Conservation (phyloP, 1,140 invertebrate genomes). For the Archegozetes longisetosus region DNA sequence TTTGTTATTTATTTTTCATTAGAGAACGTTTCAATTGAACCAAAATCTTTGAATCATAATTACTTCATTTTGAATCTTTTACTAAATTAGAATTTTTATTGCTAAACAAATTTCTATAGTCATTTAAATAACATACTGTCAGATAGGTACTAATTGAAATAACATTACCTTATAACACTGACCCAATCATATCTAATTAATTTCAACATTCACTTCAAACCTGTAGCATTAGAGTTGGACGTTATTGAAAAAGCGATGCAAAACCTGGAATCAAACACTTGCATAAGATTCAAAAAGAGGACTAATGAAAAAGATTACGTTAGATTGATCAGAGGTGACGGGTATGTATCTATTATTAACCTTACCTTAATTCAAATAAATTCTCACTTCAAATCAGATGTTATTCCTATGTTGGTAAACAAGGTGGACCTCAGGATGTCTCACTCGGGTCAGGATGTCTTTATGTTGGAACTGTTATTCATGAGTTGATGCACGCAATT, state of each 20-base stretch:
- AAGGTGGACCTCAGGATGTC: background rate
- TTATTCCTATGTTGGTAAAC: background rate
- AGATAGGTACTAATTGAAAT: too few species aligned
- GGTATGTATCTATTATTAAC: slow-evolving; percentile 17
- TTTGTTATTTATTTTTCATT: too few species aligned
- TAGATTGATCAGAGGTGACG: slow-evolving; percentile 25
- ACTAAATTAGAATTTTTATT: too few species aligned
- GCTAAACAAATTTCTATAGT: too few species aligned
- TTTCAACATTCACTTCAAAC: too few species aligned
- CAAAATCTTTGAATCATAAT: too few species aligned
- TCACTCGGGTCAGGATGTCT: slow-evolving; percentile 19
- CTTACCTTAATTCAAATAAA: background rate
- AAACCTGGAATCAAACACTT: slow-evolving; percentile 29
- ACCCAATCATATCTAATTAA: too few species aligned
- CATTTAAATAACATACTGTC: too few species aligned
- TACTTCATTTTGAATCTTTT: too few species aligned
- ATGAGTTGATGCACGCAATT: slow-evolving; percentile 29
- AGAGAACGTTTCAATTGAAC: too few species aligned
- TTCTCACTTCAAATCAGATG: too few species aligned
- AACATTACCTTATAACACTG: too few species aligned
- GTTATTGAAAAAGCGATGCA: slow-evolving; percentile 23
- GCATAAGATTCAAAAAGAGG: slow-evolving; percentile 29
- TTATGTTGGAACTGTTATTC: slow-evolving; percentile 23
- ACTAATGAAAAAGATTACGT: slow-evolving; percentile 29
- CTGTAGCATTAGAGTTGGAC: background rate